Evolutionary conservation across 2,888 invertebrate species (phyloP), one percentile per base, ranked within the genome.

Genomic region (Troilus luridus): DNA sequence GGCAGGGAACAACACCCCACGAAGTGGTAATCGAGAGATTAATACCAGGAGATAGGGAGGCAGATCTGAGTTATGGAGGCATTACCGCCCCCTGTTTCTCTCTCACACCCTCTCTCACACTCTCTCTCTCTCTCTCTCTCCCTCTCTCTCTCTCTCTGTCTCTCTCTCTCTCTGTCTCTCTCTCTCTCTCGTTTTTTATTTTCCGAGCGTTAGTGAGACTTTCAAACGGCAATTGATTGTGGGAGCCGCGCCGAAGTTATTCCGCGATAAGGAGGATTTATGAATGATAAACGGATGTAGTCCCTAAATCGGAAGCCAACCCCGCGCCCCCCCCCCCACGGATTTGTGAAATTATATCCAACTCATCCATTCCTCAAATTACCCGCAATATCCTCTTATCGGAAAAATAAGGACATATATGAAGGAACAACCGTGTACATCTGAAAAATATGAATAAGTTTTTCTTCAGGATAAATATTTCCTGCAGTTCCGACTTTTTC

Each of bases 21-120:
- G 27, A 77, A 77, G 27, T 77, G 72, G 27, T 77, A 77, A 77
- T 77, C 27, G 27, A 27, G 72, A 77, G 72, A 77, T 77, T 41
- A 77, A 77, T 77, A 77, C 72, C 41, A 8, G 41, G 17, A 41
- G 72, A 77, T 77, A 77, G 27, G 27, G 41, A 14, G 72, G 17
- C 1, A 77, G 41, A 7, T 41, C 0, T 77, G 72, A 77, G 72
- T 77, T 77, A 77, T 77, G 41, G 72, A 7, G 27, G 19, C 9
- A 77, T 77, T 77, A 77, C 27, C 72, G 72, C 72, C 72, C 21
- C 21, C 21, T 2, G 2, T 60, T 14, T 60, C 14, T 41, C 41
- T 41, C 5, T n/a, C n/a, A n/a, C n/a, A n/a, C n/a, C n/a, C n/a
- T n/a, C n/a, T n/a, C n/a, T n/a, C n/a, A n/a, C n/a, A n/a, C 64